Conservation (phyloP, 2,113 vertebrate genomes). For the Cyanoramphus novaezelandiae region DNA sequence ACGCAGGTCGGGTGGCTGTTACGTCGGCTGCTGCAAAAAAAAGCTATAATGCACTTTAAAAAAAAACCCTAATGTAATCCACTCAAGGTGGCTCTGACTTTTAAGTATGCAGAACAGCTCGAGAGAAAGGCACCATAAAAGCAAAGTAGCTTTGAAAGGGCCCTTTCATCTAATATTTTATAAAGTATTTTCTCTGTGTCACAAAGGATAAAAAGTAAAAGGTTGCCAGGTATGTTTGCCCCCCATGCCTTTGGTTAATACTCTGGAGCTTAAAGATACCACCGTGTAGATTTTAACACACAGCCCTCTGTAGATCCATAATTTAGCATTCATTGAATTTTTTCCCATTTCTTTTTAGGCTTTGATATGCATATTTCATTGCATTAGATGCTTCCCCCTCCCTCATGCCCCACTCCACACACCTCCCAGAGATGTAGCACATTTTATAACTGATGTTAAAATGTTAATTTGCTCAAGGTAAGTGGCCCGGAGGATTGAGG, state of each 20-base stretch:
- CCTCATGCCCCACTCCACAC: conserved; percentile 17
- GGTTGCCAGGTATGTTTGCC: conserved; percentile 68
- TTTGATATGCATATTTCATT: conserved; percentile 76
- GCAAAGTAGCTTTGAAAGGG: conserved; percentile 67
- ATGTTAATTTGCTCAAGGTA: conserved; percentile 75
- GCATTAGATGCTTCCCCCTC: conserved; percentile 60
- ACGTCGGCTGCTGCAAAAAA: conserved; percentile 26
- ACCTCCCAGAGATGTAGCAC: conserved; percentile 63
- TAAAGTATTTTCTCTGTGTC: conserved; percentile 67
- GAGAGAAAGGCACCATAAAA: conserved; percentile 66
- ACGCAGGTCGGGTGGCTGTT: conserved; percentile 33
- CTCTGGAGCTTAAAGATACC: conserved; percentile 71
- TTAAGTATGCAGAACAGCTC: conserved; percentile 76
- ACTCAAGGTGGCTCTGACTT: conserved; percentile 77
- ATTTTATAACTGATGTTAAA: conserved; percentile 73
- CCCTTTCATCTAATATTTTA: conserved; percentile 75
- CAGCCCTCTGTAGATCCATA: conserved; percentile 64
- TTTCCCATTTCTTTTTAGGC: conserved; percentile 51
- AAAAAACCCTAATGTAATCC: conserved; percentile 46
- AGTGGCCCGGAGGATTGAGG: conserved; percentile 65
- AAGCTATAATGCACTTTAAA: conserved; percentile 44
- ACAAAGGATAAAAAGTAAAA: conserved; percentile 65
- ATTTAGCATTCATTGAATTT: conserved; percentile 75
- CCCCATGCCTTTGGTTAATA: conserved; percentile 66
- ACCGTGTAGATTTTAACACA: conserved; percentile 55